A percentile compares a stretch with the other conserved stretches of the same genome.
Evolutionary conservation across 2,888 invertebrate genomes (phyloP).

Genomic region (Leucophora obtusa): DNA sequence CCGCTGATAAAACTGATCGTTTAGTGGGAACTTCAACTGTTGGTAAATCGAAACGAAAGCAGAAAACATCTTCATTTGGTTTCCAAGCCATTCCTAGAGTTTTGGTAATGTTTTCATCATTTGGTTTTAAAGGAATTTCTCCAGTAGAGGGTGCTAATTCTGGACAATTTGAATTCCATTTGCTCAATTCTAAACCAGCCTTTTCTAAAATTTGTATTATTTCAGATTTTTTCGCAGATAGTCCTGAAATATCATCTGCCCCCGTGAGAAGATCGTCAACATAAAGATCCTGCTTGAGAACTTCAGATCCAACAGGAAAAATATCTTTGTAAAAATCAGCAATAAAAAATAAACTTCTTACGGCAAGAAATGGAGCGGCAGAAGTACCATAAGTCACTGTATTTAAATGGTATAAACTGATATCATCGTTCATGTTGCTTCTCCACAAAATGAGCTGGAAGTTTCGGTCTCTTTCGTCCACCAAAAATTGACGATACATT

Average conservation of each 20-base stretch:
- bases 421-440: no score
- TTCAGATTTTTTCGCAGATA: background rate
- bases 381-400: background rate
- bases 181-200: constrained; percentile 1
- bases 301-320: background rate
- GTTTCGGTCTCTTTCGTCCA: no score
- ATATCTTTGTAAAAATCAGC: background rate
- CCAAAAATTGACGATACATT: no score
- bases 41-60: constrained; percentile 33
- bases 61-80: background rate
- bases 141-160: background rate
- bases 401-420: no score
- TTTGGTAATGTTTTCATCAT: background rate
- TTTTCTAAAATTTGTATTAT: constrained; percentile 1
- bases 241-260: constrained; percentile 1
- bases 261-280: constrained; percentile 6
- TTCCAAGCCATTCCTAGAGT: constrained; percentile 15
- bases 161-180: constrained; percentile 3
- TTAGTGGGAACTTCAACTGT: constrained; percentile 14
- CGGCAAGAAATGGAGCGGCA: background rate
- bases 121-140: background rate
- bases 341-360: background rate
- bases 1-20: constrained; percentile 10
- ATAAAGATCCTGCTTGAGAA: background rate
- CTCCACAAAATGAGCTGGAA: no score